Percentiles rank a stretch among this genome's conserved stretches.
Conservation (phyloP, 1,140 invertebrate species). For the Zaprionus tsacasi region DNA sequence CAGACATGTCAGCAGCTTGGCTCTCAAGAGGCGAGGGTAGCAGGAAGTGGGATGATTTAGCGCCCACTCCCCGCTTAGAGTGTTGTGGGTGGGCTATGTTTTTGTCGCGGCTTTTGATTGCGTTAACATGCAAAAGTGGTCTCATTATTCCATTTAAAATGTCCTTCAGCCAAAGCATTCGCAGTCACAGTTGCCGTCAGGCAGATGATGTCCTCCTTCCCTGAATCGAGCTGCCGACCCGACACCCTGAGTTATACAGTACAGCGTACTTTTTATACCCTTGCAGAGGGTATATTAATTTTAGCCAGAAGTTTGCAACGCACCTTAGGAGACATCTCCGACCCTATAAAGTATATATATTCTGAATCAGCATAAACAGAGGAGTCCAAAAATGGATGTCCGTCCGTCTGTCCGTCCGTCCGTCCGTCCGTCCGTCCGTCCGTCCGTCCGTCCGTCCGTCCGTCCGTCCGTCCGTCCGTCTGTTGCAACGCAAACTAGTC, state of each 20-base stretch:
- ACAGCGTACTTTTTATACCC: conserved; percentile 50
- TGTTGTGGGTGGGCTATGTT: conserved; percentile 20
- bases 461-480: too few relatives aligned
- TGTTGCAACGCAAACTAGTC: too few relatives aligned
- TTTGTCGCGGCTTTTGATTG: conserved; percentile 72
- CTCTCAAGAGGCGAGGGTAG: conserved; percentile 19
- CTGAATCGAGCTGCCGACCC: too few relatives aligned
- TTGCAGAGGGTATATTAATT: too few relatives aligned
- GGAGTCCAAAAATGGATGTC: too few relatives aligned
- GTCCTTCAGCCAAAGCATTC: conserved; percentile 54
- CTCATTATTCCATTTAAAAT: conserved; percentile 78
- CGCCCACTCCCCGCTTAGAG: neutral
- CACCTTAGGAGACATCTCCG: too few relatives aligned
- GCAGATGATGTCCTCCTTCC: conserved; percentile 39
- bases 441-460: too few relatives aligned
- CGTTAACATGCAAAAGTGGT: conserved; percentile 80
- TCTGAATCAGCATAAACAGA: too few relatives aligned
- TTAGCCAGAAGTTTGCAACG: too few relatives aligned
- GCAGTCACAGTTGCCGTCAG: conserved; percentile 27
- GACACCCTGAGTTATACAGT: conserved; percentile 62
- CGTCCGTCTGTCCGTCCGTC: too few relatives aligned
- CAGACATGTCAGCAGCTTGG: conserved; percentile 59
- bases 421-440: too few relatives aligned
- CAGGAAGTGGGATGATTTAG: conserved; percentile 43
- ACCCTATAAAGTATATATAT: too few relatives aligned